Evolutionary conservation across 92 coral and sea anemone genomes (phyloP), one percentile per base, ranked within the genome.

Genomic region (Epizoanthus rinbou): DNA sequence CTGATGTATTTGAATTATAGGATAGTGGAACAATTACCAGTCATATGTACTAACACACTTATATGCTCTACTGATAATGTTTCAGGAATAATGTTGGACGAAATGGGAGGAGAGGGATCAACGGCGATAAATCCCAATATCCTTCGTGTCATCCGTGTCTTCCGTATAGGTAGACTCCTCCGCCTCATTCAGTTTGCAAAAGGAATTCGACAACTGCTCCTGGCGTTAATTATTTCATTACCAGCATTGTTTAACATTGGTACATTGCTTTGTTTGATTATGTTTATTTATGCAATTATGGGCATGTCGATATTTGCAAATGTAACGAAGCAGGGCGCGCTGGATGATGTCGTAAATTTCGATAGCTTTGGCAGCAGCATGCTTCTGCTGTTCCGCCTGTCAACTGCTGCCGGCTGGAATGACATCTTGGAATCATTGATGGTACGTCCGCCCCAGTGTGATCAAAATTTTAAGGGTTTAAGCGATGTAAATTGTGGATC

Each of bases 371-470:
- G 95, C 15, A 92, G 85, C 56, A 94, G 98, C 33, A 94, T 96
- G 93, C 83, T 94, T 91, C 66, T 96, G 15, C 31, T 96, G 82
- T 94, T 96, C 69, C 99, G 97, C 23, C 84, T 96, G 83, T 82
- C 98, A 22, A 94, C 99, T 39, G 98, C 94, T 7, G 97, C 99
- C 3, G 99, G 99, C 4, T 96, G 99, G 98, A 94, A 96, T 65
- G 98, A 96, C 53, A 75, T 96, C 22, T 79, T 96, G 28, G 98
- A 96, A 69, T 86, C 97, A 10, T 91, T 96, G 0, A 96, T 91
- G 97, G 90, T 94, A 69, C 93, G 88, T 39, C 91, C 95, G 18
- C 99, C 99, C 1, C 90, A 84, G 69, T 96, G 99, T 57, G 98
- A 96, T 28, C 89, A 89, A 35, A 24, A 86, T 53, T 91, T 75